Evolutionary conservation across 2,113 vertebrate genomes (phyloP).

Genomic region (Isurus oxyrinchus): DNA sequence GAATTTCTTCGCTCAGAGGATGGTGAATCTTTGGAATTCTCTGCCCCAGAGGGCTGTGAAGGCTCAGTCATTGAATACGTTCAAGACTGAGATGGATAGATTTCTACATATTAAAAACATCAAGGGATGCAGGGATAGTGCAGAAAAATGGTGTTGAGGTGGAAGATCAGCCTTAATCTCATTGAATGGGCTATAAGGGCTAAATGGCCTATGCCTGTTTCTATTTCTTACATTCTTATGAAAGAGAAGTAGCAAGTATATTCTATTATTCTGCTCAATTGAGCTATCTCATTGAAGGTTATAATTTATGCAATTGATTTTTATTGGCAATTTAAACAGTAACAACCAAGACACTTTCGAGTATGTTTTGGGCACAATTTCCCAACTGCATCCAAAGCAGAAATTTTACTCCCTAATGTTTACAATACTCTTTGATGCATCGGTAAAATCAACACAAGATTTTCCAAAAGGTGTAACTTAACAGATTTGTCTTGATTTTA

Average conservation of each 20-base stretch:
- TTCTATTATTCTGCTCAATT: neutral
- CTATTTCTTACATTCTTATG: too few relatives aligned
- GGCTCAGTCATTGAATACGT: too few relatives aligned
- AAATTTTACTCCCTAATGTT: neutral
- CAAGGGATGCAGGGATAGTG: too few relatives aligned
- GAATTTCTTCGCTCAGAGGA: too few relatives aligned
- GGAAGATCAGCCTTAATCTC: too few relatives aligned
- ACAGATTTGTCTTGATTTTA: neutral
- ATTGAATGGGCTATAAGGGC: too few relatives aligned
- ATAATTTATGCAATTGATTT: neutral
- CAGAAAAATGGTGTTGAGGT: too few relatives aligned
- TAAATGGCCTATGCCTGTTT: too few relatives aligned
- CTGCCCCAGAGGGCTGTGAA: too few relatives aligned
- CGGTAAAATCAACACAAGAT: neutral
- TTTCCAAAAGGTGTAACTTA: neutral
- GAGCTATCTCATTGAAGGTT: neutral
- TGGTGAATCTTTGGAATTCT: too few relatives aligned
- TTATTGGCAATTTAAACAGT: neutral
- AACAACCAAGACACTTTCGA: neutral
- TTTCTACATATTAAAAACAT: too few relatives aligned
- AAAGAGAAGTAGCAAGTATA: neutral
- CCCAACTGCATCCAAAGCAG: neutral
- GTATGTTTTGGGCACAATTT: neutral
- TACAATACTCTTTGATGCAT: neutral
- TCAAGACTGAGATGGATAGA: too few relatives aligned